Base-by-base conservation (phyloP, 2,797 vertebrate species). In the Sebastolobus altivelis region DNA sequence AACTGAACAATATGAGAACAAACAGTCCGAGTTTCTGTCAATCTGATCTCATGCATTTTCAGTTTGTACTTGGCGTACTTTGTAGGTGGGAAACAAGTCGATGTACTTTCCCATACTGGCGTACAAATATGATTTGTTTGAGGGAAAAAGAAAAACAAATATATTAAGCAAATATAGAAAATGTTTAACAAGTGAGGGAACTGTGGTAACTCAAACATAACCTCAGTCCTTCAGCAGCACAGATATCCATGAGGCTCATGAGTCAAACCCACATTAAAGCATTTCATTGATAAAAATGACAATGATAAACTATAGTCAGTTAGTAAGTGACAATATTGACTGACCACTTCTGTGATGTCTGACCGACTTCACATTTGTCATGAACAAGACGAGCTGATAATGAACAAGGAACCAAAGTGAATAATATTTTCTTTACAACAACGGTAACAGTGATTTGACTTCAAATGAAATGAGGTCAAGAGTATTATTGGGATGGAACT, bases 171-270 rank as follows among this genome's bases (percentile, higher is more conserved):
- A 88, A 81, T 78, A 76, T 4, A 82, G 56, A 81, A 80, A 81
- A 75, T 66, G 25, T 67, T 55, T 70, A 31, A 79, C 16, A 63
- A 29, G 16, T 69, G 52, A 27, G 69, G 77, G 76, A 71, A 75
- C 46, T 77, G 63, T 38, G 66, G 46, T 22, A 79, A 85, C 18
- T 73, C 82, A 88, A 88, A 91, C 79, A 85, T 54, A 3, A 82
- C 55, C 70, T 84, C 43, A 55, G 82, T 65, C 79, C 67, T 76
- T 76, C 72, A 65, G 65, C 49, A 77, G 79, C 58, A 63, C 60
- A 77, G 87, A 86, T 90, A 91, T 90, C 80, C 65, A 63, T 62
- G 67, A 81, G 73, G 58, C 58, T 66, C 61, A 68, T 63, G 79
- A 89, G 75, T 81, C 78, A 82, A 72, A 80, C 61, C 29, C 25